phyloP scores from a whole-genome alignment of 2,888 invertebrate species.

The Charanyca ferruginea region DNA sequence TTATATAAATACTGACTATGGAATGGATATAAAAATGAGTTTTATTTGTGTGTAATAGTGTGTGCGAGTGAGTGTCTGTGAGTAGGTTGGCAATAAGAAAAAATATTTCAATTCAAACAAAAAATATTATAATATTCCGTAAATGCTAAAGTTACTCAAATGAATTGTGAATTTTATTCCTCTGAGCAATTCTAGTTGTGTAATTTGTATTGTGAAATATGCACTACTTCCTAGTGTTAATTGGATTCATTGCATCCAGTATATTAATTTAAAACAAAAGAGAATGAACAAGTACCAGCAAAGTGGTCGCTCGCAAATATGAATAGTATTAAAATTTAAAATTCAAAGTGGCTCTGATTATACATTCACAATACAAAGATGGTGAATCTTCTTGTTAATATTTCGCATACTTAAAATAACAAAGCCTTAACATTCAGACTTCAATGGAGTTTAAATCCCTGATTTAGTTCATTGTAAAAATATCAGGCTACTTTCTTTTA shows the following conservation, averaged over 20 bases:
- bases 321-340: constrained; percentile 62
- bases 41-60: too few species aligned
- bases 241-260: constrained; percentile 29
- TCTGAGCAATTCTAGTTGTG: too few species aligned
- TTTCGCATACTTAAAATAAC: constrained; percentile 32
- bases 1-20: too few species aligned
- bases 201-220: constrained; percentile 31
- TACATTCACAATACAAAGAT: constrained; percentile 59
- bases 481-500: not conserved
- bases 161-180: too few species aligned
- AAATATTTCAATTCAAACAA: too few species aligned
- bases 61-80: too few species aligned
- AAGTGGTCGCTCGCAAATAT: constrained; percentile 51
- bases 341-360: constrained; percentile 59
- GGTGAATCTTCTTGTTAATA: constrained; percentile 33
- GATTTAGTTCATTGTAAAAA: not conserved
- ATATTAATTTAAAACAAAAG: constrained; percentile 38
- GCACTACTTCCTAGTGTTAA: constrained; percentile 13
- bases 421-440: constrained; percentile 17
- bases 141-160: too few species aligned
- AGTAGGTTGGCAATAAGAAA: too few species aligned
- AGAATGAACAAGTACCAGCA: constrained; percentile 45
- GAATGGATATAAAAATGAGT: too few species aligned
- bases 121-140: too few species aligned
- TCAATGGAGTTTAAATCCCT: constrained; percentile 2